These are phyloP conservation scores for Eupithecia tripunctaria DNA, from an alignment of 2,888 invertebrate species.

Conservation along the genomic window DNA sequence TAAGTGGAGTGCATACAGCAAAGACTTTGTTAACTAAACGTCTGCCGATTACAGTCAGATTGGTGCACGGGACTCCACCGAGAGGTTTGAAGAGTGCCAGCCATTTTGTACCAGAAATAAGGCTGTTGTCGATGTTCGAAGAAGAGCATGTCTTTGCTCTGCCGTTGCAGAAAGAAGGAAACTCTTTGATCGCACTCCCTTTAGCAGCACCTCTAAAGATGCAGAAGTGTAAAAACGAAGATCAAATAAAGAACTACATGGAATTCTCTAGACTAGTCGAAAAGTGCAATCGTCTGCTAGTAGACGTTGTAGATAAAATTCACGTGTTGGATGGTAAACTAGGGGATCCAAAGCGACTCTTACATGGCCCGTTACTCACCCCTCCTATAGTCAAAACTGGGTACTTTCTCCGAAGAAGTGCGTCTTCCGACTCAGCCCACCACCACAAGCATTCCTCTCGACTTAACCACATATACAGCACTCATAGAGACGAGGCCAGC, in stretches of 20 bases:
- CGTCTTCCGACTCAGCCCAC: constrained; percentile 89
- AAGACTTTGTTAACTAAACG: constrained; percentile 94
- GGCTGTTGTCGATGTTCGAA: constrained; percentile 92
- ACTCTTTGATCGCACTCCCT: constrained; percentile 92
- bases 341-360: constrained; percentile 85
- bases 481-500: constrained; percentile 87
- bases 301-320: constrained; percentile 91
- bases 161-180: constrained; percentile 91
- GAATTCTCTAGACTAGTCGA: constrained; percentile 92
- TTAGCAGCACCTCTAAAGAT: constrained; percentile 94
- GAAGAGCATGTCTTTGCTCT: constrained; percentile 94
- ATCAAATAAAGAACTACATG: constrained; percentile 89
- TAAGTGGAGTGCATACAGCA: constrained; percentile 97
- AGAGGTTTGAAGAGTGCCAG: constrained; percentile 91
- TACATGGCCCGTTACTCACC: constrained; percentile 73
- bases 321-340: constrained; percentile 92
- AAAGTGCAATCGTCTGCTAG: constrained; percentile 89
- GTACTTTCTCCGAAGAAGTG: constrained; percentile 90
- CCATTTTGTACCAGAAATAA: constrained; percentile 93
- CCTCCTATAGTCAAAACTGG: constrained; percentile 85
- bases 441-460: constrained; percentile 82
- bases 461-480: constrained; percentile 82
- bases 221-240: constrained; percentile 92
- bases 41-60: constrained; percentile 95
- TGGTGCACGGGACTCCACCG: constrained; percentile 95